Evolutionary conservation across 2,888 invertebrate species (phyloP), one percentile per base, ranked within the genome.

Genomic region (Pemphredon lugubris): DNA sequence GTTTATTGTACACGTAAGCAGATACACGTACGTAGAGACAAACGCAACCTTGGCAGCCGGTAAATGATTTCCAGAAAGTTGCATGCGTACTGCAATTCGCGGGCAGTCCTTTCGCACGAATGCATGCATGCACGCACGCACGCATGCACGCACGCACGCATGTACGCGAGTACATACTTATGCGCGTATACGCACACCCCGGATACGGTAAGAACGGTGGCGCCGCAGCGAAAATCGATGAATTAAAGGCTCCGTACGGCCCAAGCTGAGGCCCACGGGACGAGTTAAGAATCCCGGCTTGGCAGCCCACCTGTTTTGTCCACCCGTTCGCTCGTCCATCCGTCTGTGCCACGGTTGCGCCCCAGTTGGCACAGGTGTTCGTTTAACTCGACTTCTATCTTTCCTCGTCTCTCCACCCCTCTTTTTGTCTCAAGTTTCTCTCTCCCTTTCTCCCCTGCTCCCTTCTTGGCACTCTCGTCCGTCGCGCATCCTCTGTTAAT

Each of bases 301-400:
- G 64, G 70, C 73, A 77, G 83, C 81, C 87, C 88, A 88, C 88
- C 88, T 88, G 88, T 88, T 88, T 88, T 83, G 86, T 84, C 87
- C 87, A 88, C 86, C 87, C 87, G 87, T 85, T 87, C 83, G 78
- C 69, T 77, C 77, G 70, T 75, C 85, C 82, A 75, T 82, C 84
- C 83, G 80, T 80, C 78, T 77, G 77, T 73, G 73, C 76, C 79
- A 83, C 73, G 83, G 87, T 86, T 85, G 85, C 83, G 88, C 88
- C 86, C 88, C 88, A 88, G 88, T 88, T 88, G 88, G 88, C 88
- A 88, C 88, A 88, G 88, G 87, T 88, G 88, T 88, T 86, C 85
- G 72, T 82, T 84, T 82, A 82, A 84, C 83, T 84, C 77, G 81
- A 77, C 81, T 77, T 60, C 70, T 71, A 60, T 64, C 67, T 37